Base-by-base conservation (phyloP, 1,140 invertebrate species). In the Conus betulinus region DNA sequence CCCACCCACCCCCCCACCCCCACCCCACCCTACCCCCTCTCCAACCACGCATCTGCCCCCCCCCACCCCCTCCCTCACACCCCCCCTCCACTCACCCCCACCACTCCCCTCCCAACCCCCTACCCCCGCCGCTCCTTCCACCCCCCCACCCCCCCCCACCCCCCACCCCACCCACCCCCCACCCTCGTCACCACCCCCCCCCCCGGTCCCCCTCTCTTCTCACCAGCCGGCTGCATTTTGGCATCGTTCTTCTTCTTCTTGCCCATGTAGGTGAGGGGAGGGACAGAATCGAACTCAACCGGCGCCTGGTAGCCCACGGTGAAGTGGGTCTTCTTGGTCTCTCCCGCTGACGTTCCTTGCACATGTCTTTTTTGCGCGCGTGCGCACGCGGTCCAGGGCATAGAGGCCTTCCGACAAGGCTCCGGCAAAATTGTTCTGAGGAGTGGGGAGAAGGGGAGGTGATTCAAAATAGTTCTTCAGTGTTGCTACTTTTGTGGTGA, bases 371-470 rank as follows among this genome's bases (percentile, higher is more conserved):
- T n/a, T n/a, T n/a, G n/a, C n/a, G 25, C 88, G 88, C 13, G 78
- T 71, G 10, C 84, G 74, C 15, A 90, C 74, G 55, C 91, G 84
- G 39, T 89, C 89, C 51, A 89, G n/a, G 1, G 91, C 92, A 86
- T 90, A 87, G 15, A 76, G 60, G 23, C 92, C 92, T 3, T 85
- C 63, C 57, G 89, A 90, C 6, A 90, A 84, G 2, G 90, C 89
- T 39, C 92, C 92, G 27, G 90, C 85, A 86, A 89, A 93, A 71
- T 92, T 93, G 79, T 92, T 91, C 92, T 93, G 89, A 10, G 57
- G 51, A 53, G 25, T n/a, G n/a, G 39, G 39, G 39, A 39, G 39
- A 39, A 39, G 39, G 39, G 39, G 39, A 39, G 39, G 39, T 39
- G 39, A 39, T 39, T 39, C 39, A 39, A 1, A 39, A 39, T 39